Conservation (phyloP, 2,797 vertebrate species). For the Calcarius lapponicus region DNA sequence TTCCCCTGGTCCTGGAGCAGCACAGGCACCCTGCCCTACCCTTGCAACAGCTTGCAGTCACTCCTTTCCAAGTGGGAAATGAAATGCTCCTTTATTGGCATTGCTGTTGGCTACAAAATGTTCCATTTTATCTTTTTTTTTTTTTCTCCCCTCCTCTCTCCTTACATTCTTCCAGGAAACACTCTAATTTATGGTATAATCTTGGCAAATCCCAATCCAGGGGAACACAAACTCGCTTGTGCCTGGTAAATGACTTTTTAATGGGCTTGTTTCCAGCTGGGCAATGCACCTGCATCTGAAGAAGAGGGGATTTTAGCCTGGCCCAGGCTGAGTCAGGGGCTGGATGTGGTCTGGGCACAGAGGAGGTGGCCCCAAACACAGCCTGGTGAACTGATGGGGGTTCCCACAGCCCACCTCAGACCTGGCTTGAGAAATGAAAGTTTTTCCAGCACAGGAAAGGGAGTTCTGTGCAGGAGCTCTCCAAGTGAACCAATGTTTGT, state of each 20-base stretch:
- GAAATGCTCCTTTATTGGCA: slow-evolving; percentile 34
- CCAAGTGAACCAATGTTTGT: not conserved
- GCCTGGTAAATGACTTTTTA: slow-evolving; percentile 15
- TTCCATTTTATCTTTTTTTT: slow-evolving; percentile 8
- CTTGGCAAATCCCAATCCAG: slow-evolving; percentile 51
- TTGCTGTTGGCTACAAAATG: slow-evolving; percentile 29
- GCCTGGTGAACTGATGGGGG: not conserved
- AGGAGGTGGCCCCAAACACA: not conserved
- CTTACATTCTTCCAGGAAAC: slow-evolving; percentile 52
- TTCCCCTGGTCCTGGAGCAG: not conserved
- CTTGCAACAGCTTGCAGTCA: not conserved
- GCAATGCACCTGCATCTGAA: not conserved
- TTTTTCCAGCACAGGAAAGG: not conserved
- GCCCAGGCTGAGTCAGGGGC: not conserved
- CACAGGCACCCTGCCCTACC: not conserved
- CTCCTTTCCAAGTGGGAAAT: slow-evolving; percentile 6
- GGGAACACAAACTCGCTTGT: slow-evolving; percentile 34
- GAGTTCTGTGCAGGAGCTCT: not conserved
- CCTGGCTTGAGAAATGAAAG: not conserved
- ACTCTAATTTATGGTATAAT: slow-evolving; percentile 41
- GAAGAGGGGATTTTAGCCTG: not conserved
- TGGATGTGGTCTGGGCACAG: not conserved
- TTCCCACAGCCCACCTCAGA: not conserved
- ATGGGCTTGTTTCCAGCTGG: not conserved
- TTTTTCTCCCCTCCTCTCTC: not conserved